Evolutionary conservation across 2,888 invertebrate genomes (phyloP).

Genomic region (Phasia obesa): DNA sequence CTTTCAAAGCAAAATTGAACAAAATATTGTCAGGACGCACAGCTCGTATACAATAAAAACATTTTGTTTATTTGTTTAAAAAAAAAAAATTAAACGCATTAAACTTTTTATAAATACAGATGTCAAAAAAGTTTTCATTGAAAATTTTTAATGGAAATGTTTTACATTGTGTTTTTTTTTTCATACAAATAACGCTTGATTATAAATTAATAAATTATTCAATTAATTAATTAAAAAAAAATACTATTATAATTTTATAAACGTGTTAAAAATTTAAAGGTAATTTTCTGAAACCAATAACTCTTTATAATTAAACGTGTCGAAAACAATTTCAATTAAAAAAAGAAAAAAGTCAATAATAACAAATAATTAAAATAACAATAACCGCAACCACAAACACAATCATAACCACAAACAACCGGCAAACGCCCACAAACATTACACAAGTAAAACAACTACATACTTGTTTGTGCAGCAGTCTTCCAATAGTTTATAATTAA

Average conservation of each 20-base stretch:
- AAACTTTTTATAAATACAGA: no score
- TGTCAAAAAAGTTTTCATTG: no score
- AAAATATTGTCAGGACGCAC: no score
- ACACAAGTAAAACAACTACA: background rate
- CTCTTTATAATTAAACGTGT: conserved; percentile 1
- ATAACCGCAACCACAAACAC: background rate
- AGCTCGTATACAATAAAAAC: no score
- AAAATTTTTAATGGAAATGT: no score
- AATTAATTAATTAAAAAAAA: background rate
- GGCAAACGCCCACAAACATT: background rate
- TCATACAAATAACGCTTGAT: no score
- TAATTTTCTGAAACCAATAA: background rate
- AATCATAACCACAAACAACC: conserved; percentile 9
- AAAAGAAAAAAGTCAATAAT: conserved; percentile 36
- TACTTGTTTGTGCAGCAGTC: background rate
- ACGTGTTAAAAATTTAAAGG: no score
- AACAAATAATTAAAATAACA: conserved; percentile 34
- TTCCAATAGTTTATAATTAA: background rate
- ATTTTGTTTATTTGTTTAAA: no score
- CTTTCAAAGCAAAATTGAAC: no score
- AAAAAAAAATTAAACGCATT: no score
- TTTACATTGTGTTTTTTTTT: no score
- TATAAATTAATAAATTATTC: background rate
- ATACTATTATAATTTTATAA: no score
- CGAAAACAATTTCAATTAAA: conserved; percentile 20